Evolutionary conservation across 2,797 vertebrate species (phyloP).

Genomic region (Hephaestus fuliginosus): DNA sequence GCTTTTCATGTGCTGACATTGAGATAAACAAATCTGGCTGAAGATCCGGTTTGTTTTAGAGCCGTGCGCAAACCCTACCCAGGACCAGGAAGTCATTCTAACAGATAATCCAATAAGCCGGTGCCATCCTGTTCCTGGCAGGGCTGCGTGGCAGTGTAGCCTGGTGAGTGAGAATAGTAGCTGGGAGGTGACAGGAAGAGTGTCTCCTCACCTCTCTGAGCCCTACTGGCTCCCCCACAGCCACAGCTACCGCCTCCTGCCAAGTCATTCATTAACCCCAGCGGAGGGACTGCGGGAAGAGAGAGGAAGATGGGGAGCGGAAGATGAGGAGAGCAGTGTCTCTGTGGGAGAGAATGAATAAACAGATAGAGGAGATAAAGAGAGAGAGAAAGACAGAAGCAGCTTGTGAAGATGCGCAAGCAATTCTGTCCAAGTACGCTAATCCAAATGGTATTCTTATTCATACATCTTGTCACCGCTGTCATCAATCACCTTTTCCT

Average conservation of each 20-base stretch:
- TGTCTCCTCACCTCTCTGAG: constrained; percentile 74
- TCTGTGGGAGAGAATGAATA: constrained; percentile 68
- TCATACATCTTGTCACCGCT: constrained; percentile 47
- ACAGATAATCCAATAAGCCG: constrained; percentile 76
- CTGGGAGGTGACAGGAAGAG: constrained; percentile 78
- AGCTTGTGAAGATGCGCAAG: constrained; percentile 29
- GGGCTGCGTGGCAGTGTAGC: constrained; percentile 50
- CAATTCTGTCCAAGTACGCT: constrained; percentile 35
- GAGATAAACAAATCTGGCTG: constrained; percentile 56
- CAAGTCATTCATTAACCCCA: constrained; percentile 80
- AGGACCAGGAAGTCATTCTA: constrained; percentile 71
- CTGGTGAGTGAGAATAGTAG: constrained; percentile 73
- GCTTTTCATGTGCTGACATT: constrained; percentile 45
- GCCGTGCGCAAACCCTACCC: constrained; percentile 40
- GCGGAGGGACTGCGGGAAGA: constrained; percentile 64
- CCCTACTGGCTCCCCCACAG: constrained; percentile 60
- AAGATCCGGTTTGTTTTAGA: constrained; percentile 54
- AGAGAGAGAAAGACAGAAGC: neutral
- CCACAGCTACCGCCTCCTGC: constrained; percentile 71
- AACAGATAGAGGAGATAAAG: constrained; percentile 62
- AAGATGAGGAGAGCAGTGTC: constrained; percentile 67
- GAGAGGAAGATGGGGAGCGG: constrained; percentile 61
- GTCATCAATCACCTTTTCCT: constrained; percentile 56
- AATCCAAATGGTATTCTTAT: constrained; percentile 52
- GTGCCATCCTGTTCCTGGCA: constrained; percentile 76